Evolutionary conservation across 2,113 vertebrate genomes (phyloP).

Genomic region (Erinaceus europaeus): DNA sequence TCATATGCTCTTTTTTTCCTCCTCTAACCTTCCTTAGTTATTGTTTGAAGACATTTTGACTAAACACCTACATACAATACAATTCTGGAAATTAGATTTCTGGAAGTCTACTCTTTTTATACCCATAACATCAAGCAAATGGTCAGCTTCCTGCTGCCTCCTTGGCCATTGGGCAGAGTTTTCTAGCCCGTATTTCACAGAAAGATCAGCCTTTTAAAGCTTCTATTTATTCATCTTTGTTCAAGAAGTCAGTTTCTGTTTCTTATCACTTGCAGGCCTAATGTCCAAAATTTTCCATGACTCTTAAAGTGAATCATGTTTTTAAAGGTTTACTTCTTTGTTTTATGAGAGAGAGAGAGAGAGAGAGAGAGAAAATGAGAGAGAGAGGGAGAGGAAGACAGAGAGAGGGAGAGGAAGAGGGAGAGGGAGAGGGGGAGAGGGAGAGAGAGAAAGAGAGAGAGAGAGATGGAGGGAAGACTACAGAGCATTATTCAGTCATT

Average conservation of each 20-base stretch:
- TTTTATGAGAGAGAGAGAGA: too few relatives aligned
- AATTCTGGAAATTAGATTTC: constrained; percentile 66
- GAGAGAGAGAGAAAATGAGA: too few relatives aligned
- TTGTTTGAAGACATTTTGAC: constrained; percentile 48
- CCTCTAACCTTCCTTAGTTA: constrained; percentile 41
- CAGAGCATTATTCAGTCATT: too few relatives aligned
- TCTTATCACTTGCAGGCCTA: background rate
- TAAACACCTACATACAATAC: constrained; percentile 52
- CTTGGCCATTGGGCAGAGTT: constrained; percentile 26
- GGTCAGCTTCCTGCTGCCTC: constrained; percentile 61
- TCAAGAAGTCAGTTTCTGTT: constrained; percentile 14
- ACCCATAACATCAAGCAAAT: constrained; percentile 51
- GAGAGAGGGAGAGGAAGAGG: too few relatives aligned
- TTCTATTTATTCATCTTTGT: too few relatives aligned
- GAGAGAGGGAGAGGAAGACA: too few relatives aligned
- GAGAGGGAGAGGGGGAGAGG: too few relatives aligned
- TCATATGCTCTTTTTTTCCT: background rate
- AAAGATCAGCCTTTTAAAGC: constrained; percentile 24
- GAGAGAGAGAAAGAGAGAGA: too few relatives aligned
- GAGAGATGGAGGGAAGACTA: too few relatives aligned
- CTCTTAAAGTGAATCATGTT: too few relatives aligned
- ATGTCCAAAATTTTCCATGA: too few relatives aligned
- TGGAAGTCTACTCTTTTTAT: constrained; percentile 53
- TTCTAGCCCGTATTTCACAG: constrained; percentile 37
- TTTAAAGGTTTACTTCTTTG: too few relatives aligned